These are phyloP conservation scores for Microchirus variegatus DNA, from an alignment of 2,797 vertebrate genomes.

Conservation along the genomic window DNA sequence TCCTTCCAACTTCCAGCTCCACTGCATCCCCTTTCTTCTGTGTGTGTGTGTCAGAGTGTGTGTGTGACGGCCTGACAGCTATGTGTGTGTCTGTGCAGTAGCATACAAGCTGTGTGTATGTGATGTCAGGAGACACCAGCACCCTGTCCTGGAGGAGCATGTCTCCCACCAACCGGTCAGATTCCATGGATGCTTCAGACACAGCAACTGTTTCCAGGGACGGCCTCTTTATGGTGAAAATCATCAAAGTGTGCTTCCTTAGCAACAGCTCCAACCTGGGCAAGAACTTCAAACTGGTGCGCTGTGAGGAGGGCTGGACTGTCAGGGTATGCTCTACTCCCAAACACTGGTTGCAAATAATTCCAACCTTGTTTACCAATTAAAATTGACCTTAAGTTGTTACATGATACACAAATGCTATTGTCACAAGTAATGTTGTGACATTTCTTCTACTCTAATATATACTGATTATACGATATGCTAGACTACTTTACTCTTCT, in stretches of 20 bases:
- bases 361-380: no score
- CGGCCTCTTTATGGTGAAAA: constrained; percentile 77
- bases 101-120: constrained; percentile 17
- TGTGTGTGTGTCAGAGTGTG: background rate
- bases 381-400: no score
- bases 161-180: constrained; percentile 43
- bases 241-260: constrained; percentile 95
- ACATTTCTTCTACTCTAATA: no score
- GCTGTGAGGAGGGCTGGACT: constrained; percentile 87
- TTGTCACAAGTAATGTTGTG: no score
- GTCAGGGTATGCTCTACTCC: constrained; percentile 74
- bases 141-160: constrained; percentile 75
- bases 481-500: no score
- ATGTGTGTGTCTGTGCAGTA: constrained; percentile 20
- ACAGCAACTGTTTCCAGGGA: constrained; percentile 36
- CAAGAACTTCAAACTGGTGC: constrained; percentile 96
- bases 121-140: constrained; percentile 78
- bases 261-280: constrained; percentile 92
- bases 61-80: background rate
- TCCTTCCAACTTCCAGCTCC: constrained; percentile 15
- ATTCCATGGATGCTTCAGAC: constrained; percentile 23
- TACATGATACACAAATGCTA: no score
- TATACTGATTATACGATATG: no score
- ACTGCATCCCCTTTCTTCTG: background rate
- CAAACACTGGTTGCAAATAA: background rate